Percentiles rank a stretch among this genome's conserved stretches.
Evolutionary conservation across 2,797 vertebrate species (phyloP).

Genomic region (Chloroceryle inda): DNA sequence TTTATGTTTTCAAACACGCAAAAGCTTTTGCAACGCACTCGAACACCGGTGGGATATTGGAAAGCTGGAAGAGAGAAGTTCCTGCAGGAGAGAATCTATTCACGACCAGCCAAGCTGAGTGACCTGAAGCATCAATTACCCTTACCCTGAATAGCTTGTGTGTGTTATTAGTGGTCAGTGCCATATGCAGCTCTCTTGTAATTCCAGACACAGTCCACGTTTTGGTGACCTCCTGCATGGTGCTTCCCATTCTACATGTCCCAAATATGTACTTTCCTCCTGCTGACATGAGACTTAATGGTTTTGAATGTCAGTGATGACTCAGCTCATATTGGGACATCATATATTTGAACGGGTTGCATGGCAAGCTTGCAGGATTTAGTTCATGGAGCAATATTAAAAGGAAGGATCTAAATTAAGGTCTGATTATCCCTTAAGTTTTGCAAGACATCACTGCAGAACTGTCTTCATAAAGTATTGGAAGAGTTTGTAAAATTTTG

Average conservation of each 20-base stretch:
- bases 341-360: background rate
- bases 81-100: background rate
- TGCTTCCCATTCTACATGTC: background rate
- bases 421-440: conserved; percentile 1
- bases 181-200: background rate
- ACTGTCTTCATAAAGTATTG: background rate
- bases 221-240: background rate
- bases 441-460: background rate
- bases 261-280: background rate
- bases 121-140: background rate
- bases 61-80: background rate
- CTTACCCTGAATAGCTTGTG: background rate
- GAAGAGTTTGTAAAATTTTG: background rate
- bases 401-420: background rate
- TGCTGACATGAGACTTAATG: background rate
- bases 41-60: background rate
- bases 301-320: background rate
- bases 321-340: background rate
- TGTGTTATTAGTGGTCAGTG: background rate
- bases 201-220: background rate
- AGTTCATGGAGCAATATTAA: background rate
- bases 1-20: background rate
- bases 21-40: background rate
- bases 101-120: background rate
- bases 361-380: background rate